Evolutionary conservation across 2,888 invertebrate species (phyloP).

Genomic region (Pachymerium ferrugineum): DNA sequence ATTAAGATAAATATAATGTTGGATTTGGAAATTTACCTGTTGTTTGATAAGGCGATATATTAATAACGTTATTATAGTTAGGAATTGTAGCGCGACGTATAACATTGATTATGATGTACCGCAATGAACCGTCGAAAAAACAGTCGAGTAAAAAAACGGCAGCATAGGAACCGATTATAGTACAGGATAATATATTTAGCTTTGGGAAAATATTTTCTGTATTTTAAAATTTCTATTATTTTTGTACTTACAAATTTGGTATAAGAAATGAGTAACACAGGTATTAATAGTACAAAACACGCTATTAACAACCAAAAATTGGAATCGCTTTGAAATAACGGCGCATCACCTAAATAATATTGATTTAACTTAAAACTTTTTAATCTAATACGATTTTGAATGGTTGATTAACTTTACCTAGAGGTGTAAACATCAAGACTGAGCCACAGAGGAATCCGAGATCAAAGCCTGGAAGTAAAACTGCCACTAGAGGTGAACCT

Average conservation of each 20-base stretch:
- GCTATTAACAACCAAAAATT: slow-evolving; percentile 62
- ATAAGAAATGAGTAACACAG: slow-evolving; percentile 52
- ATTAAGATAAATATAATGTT: neutral
- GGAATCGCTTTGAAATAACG: slow-evolving; percentile 52
- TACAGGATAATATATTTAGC: slow-evolving; percentile 60
- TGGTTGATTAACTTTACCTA: slow-evolving; percentile 55
- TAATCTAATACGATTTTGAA: neutral
- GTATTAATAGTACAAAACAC: slow-evolving; percentile 52
- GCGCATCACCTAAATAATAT: slow-evolving; percentile 44
- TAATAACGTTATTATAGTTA: slow-evolving; percentile 56
- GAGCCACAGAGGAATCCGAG: slow-evolving; percentile 60
- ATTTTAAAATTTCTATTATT: neutral
- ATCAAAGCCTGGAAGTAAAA: slow-evolving; percentile 56
- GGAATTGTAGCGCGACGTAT: slow-evolving; percentile 58
- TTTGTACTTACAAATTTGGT: slow-evolving; percentile 50
- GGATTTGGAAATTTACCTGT: slow-evolving; percentile 54
- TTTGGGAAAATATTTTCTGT: too few relatives aligned
- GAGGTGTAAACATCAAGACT: slow-evolving; percentile 55
- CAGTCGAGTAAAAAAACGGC: slow-evolving; percentile 60
- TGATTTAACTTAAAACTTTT: neutral
- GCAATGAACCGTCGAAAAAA: slow-evolving; percentile 60
- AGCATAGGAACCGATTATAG: slow-evolving; percentile 61
- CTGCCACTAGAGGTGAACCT: slow-evolving; percentile 58
- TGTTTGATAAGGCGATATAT: slow-evolving; percentile 58
- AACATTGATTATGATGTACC: slow-evolving; percentile 63